A percentile compares a stretch with the other conserved stretches of the same genome.
phyloP scores from a whole-genome alignment of 2,888 invertebrate species.

The Mongoloraphidia duomilia region DNA sequence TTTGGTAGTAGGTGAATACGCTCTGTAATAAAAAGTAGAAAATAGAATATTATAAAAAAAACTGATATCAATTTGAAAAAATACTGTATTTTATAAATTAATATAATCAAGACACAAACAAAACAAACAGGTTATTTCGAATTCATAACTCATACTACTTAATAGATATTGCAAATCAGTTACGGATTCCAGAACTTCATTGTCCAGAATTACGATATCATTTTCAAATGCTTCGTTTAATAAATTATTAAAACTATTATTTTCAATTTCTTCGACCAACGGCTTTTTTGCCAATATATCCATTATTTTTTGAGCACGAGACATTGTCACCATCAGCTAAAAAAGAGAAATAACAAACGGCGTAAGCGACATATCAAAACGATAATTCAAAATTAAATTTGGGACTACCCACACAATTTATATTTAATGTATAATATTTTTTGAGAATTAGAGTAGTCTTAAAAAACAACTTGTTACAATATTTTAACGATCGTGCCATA shows the following conservation, averaged over 20 bases:
- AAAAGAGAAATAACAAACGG: neutral
- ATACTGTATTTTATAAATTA: slow-evolving; percentile 8
- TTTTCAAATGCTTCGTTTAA: neutral
- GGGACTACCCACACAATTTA: neutral
- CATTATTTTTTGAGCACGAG: slow-evolving; percentile 1
- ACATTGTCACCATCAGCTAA: neutral
- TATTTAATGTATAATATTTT: neutral
- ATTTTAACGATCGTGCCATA: neutral
- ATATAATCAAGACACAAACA: no score
- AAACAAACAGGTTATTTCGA: no score
- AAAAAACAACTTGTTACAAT: neutral
- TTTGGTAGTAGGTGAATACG: no score
- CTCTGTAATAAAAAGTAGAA: no score
- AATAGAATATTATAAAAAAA: no score
- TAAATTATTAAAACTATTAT: neutral
- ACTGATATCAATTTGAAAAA: slow-evolving; percentile 4
- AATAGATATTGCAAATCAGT: neutral
- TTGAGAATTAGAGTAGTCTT: neutral
- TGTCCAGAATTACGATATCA: neutral
- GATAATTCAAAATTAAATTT: neutral
- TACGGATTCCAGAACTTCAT: no score
- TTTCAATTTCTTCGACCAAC: neutral
- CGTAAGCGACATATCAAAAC: neutral
- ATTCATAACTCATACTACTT: no score
- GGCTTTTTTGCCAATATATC: neutral